Percentiles rank a stretch among this genome's conserved stretches.
phyloP scores from a whole-genome alignment of 1,140 invertebrate genomes.

The Drepana arcuata region DNA sequence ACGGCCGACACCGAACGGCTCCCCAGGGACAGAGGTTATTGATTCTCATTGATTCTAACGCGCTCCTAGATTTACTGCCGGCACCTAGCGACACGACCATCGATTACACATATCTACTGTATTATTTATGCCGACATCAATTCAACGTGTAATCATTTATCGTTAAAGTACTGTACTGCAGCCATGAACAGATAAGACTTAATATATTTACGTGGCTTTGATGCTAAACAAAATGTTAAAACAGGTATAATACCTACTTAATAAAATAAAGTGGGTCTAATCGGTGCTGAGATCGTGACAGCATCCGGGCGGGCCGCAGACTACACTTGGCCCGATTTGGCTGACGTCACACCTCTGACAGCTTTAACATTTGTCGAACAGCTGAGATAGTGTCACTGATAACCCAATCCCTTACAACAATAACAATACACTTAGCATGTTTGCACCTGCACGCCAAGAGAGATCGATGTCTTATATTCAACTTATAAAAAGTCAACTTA shows the following conservation, averaged over 20 bases:
- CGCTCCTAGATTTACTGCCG: slow-evolving; percentile 45
- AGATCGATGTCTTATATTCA: slow-evolving; percentile 49
- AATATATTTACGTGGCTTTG: too few species aligned
- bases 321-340: too few species aligned
- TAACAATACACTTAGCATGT: slow-evolving; percentile 70
- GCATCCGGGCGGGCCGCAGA: slow-evolving; percentile 13
- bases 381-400: slow-evolving; percentile 67
- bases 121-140: too few species aligned
- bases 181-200: too few species aligned
- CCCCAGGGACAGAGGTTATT: slow-evolving; percentile 45
- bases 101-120: slow-evolving; percentile 14
- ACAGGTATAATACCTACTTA: slow-evolving; percentile 26
- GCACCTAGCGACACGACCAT: slow-evolving; percentile 22
- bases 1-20: slow-evolving; percentile 28
- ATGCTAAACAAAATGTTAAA: too few species aligned
- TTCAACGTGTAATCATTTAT: too few species aligned
- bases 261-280: slow-evolving; percentile 38
- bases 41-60: slow-evolving; percentile 65
- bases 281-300: slow-evolving; percentile 32
- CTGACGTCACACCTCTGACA: slow-evolving; percentile 69
- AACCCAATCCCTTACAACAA: slow-evolving; percentile 68
- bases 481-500: too few species aligned
- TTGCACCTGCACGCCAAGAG: slow-evolving; percentile 58
- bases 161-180: too few species aligned
- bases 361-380: slow-evolving; percentile 69